These are phyloP conservation scores for Natrix natrix DNA, from an alignment of 2,797 vertebrate species.

Conservation along the genomic window DNA sequence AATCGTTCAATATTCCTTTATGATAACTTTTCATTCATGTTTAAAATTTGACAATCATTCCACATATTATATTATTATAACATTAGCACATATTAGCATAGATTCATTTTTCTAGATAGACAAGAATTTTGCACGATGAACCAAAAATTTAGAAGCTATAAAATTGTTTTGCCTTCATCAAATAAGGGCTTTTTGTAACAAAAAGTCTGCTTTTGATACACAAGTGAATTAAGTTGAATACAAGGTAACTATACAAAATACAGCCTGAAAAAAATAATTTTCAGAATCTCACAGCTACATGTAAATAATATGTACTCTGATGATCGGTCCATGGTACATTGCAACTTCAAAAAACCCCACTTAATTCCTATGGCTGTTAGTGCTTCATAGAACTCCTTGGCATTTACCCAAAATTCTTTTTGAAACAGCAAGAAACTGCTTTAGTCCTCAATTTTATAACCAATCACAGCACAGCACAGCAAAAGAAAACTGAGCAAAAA, in stretches of 20 bases:
- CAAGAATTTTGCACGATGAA: not conserved
- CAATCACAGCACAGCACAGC: not conserved
- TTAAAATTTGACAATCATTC: not conserved
- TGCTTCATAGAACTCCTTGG: not conserved
- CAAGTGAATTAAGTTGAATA: not conserved
- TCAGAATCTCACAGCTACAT: not conserved
- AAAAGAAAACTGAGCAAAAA: not conserved
- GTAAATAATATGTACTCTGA: not conserved
- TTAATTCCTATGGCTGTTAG: not conserved
- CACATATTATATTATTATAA: not conserved
- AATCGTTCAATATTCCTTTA: not conserved
- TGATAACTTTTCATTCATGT: constrained; percentile 1
- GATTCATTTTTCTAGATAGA: constrained; percentile 1
- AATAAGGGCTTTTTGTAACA: not conserved
- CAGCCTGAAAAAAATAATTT: not conserved
- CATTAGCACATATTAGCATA: not conserved
- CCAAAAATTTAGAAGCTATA: not conserved
- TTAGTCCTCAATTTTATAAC: not conserved
- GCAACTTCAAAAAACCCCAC: not conserved
- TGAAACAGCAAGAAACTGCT: not conserved
- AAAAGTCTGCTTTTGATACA: not conserved
- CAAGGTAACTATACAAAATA: not conserved
- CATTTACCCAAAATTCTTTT: not conserved
- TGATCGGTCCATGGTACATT: not conserved
- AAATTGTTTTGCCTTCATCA: not conserved